Conservation (phyloP, 2,797 vertebrate genomes). For the Siniperca undulata region DNA sequence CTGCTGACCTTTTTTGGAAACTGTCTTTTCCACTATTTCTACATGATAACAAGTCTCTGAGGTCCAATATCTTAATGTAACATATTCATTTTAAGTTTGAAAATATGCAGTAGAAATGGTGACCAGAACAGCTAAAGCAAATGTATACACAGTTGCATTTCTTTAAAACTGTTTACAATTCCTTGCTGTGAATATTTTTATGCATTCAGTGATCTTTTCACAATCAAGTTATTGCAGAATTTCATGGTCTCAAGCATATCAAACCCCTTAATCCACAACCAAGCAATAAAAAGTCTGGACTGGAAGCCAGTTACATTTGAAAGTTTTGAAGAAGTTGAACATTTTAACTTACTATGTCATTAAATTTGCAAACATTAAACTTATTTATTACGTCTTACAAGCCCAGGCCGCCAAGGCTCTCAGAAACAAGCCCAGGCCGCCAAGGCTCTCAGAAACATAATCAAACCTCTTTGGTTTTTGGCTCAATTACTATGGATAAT, state of each 20-base stretch:
- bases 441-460: conserved; percentile 16
- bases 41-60: background rate
- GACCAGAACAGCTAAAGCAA: background rate
- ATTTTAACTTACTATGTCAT: conserved; percentile 24
- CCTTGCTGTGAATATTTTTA: background rate
- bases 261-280: background rate
- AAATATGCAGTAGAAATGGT: background rate
- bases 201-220: conserved; percentile 14
- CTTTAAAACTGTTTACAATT: conserved; percentile 3
- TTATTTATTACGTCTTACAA: conserved; percentile 6
- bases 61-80: background rate
- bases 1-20: conserved; percentile 2
- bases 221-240: conserved; percentile 13
- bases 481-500: background rate
- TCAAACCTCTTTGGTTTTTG: conserved; percentile 22
- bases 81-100: background rate
- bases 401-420: conserved; percentile 9
- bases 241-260: background rate
- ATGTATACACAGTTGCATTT: background rate
- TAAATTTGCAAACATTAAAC: conserved; percentile 38
- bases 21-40: background rate
- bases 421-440: conserved; percentile 10
- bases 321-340: conserved; percentile 8
- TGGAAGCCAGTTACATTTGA: conserved; percentile 6
- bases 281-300: background rate